Percentiles rank a stretch among this genome's conserved stretches.
phyloP scores from a whole-genome alignment of 1,140 invertebrate species.

The Bombus soroeensis region DNA sequence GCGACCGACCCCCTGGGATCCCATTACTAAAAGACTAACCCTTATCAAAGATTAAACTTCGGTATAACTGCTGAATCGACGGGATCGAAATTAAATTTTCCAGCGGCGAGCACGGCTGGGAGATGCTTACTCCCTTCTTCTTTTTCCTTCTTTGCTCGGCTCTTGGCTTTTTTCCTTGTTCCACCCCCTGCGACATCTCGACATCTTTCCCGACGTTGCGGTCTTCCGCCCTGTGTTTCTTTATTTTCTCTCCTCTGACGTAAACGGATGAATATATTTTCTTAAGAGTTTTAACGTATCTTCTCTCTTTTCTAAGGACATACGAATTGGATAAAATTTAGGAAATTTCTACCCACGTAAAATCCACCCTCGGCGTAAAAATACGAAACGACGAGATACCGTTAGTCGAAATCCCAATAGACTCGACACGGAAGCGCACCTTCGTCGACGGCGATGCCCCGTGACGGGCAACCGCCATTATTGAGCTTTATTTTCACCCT shows the following conservation, averaged over 20 bases:
- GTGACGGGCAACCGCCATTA: constrained; percentile 74
- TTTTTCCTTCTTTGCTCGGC: constrained; percentile 53
- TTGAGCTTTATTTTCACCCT: constrained; percentile 77
- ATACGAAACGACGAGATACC: constrained; percentile 24
- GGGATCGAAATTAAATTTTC: constrained; percentile 85
- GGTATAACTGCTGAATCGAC: constrained; percentile 85
- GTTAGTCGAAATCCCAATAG: constrained; percentile 36
- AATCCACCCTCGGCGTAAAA: too few species aligned
- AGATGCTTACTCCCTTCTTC: constrained; percentile 65
- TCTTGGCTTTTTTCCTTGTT: constrained; percentile 33
- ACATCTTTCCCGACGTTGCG: neutral
- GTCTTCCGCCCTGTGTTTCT: neutral
- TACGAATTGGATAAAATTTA: neutral
- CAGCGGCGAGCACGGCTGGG: constrained; percentile 69
- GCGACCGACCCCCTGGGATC: constrained; percentile 76
- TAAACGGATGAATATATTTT: neutral
- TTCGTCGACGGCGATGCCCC: constrained; percentile 42
- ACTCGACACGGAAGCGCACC: constrained; percentile 5
- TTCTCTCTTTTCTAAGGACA: neutral
- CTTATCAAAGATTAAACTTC: constrained; percentile 86
- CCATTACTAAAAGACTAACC: constrained; percentile 84
- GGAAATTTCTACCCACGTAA: neutral
- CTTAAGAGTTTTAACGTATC: neutral
- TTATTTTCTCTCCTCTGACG: neutral
- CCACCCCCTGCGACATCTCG: constrained; percentile 13